Evolutionary conservation across 2,113 vertebrate genomes (phyloP).

Genomic region (Dunckerocampus dactyliophorus): DNA sequence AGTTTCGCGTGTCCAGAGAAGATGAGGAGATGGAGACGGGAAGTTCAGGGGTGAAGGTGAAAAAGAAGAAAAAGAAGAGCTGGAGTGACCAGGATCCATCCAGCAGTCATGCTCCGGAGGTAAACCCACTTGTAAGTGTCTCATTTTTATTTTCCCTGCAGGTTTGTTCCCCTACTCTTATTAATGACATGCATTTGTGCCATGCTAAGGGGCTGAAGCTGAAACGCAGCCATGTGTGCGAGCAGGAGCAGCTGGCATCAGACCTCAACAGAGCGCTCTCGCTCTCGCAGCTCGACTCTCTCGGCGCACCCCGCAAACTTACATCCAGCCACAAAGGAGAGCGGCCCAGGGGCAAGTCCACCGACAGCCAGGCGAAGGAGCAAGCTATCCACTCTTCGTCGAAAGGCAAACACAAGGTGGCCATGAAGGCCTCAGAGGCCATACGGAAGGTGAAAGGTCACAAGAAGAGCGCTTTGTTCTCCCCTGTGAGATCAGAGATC

Average conservation of each 20-base stretch:
- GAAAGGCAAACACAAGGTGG: constrained; percentile 85
- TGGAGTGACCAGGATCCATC: constrained; percentile 82
- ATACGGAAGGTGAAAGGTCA: constrained; percentile 82
- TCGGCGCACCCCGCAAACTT: constrained; percentile 65
- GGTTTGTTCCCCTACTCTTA: accelerated
- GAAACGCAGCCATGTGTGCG: constrained; percentile 79
- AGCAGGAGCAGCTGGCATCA: constrained; percentile 91
- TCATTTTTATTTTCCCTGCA: not conserved
- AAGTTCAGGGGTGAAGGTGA: constrained; percentile 60
- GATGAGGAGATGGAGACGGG: constrained; percentile 77
- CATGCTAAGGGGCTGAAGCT: constrained; percentile 72
- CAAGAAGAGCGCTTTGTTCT: constrained; percentile 80
- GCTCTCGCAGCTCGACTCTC: constrained; percentile 84
- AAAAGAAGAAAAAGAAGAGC: constrained; percentile 77
- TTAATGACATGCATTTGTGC: not conserved
- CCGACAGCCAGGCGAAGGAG: constrained; percentile 76
- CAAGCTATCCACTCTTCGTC: constrained; percentile 68
- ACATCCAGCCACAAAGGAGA: constrained; percentile 27
- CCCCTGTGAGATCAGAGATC: constrained; percentile 87
- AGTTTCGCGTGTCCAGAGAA: constrained; percentile 74
- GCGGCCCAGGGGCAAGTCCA: constrained; percentile 68
- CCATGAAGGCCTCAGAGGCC: constrained; percentile 77
- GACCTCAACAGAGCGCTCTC: constrained; percentile 92
- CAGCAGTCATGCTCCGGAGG: constrained; percentile 82
- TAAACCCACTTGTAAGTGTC: constrained; percentile 44